Base-by-base conservation (phyloP, 2,797 vertebrate species). In the Melanogrammus aeglefinus region DNA sequence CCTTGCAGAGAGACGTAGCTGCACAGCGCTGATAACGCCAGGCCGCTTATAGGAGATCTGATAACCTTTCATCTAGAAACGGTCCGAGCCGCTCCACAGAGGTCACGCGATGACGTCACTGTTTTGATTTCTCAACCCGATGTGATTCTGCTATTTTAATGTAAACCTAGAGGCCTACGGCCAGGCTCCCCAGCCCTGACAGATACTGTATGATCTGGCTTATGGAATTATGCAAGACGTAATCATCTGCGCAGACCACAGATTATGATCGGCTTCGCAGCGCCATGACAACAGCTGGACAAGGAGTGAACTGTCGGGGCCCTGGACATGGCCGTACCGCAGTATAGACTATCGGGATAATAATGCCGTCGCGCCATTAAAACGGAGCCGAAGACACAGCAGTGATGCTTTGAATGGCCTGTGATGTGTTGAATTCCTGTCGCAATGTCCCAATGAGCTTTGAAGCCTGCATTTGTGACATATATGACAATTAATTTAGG, bases 211-310 rank as follows among this genome's bases (percentile, higher is more conserved):
- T 75, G 79, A 83, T 73, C 72, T 82, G 86, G 91, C 79, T 93
- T 91, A 93, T 90, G 80, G 84, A 91, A 90, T 93, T 91, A 93
- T 90, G 78, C 91, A 93, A 93, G 70, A 29, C 76, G 77, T 87
- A 71, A 69, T 69, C 63, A 69, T 69, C 24, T 69, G 63, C 24
- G n/a, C n/a, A 24, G 63, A 69, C 77, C 74, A 4, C 73, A 81
- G 92, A 93, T 93, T 92, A 91, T 79, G 81, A 85, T 83, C 83
- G 86, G 79, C 75, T 3, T 3, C n/a, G n/a, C n/a, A 76, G 21
- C 77, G 79, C 80, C 74, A 82, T 51, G 82, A 83, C 81, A 84
- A 83, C 47, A 87, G 73, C 81, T 82, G 82, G 79, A 84, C 76
- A 72, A 41, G 81, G 86, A 85, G 87, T 86, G 82, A 86, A 84